These are phyloP conservation scores for Margarornis squamiger DNA, from an alignment of 2,797 vertebrate genomes.

Conservation along the genomic window DNA sequence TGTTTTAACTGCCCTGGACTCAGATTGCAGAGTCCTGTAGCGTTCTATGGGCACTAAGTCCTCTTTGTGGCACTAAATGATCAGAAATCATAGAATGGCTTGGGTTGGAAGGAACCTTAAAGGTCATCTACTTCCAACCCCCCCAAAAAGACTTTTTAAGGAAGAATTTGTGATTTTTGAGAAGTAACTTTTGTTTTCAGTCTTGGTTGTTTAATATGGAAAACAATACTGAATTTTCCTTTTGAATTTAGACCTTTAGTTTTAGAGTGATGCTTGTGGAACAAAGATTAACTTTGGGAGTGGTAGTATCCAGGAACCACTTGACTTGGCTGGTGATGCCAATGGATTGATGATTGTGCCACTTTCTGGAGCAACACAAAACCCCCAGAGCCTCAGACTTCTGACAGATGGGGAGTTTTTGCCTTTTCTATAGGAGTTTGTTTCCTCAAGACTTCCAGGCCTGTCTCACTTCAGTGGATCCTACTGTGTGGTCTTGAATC, in stretches of 20 bases:
- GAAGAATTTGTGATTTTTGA: background rate
- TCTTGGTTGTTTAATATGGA: background rate
- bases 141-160: background rate
- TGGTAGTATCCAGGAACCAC: background rate
- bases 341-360: accelerated
- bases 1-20: background rate
- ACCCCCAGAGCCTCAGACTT: background rate
- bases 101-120: background rate
- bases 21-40: background rate
- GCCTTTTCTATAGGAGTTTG: background rate
- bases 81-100: background rate
- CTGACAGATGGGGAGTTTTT: background rate
- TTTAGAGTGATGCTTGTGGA: background rate
- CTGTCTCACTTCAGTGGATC: background rate
- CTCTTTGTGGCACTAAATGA: background rate
- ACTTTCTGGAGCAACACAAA: background rate
- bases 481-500: background rate
- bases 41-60: background rate
- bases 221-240: background rate
- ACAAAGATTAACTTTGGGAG: background rate
- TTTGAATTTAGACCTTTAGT: background rate
- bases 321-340: background rate
- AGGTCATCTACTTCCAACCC: background rate
- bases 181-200: background rate
- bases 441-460: background rate